Conservation (phyloP, 2,113 vertebrate genomes). For the Malurus elegans region DNA sequence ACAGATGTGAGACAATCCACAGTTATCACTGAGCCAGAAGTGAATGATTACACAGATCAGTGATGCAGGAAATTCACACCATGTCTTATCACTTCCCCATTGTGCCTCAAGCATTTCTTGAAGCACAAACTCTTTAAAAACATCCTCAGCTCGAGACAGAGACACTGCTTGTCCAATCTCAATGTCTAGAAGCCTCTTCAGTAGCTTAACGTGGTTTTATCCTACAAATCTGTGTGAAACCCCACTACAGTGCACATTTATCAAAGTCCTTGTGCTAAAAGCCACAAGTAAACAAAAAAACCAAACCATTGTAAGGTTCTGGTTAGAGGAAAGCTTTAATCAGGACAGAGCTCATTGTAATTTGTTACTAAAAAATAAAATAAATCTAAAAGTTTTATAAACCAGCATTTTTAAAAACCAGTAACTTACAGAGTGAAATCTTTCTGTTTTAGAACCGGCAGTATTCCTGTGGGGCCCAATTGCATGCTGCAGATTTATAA, state of each 20-base stretch:
- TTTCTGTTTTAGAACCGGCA: background rate
- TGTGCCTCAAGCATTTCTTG: background rate
- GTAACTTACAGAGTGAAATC: background rate
- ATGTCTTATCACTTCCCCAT: background rate
- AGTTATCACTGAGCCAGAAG: background rate
- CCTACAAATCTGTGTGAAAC: background rate
- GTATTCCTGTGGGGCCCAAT: background rate
- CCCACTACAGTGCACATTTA: rapidly evolving
- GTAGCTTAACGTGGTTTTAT: background rate
- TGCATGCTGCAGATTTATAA: background rate
- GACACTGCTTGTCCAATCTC: background rate
- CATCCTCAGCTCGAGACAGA: background rate
- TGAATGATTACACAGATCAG: background rate
- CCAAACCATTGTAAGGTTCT: background rate
- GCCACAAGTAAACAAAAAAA: background rate
- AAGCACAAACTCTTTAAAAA: background rate
- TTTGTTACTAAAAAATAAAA: background rate
- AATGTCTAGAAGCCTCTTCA: background rate
- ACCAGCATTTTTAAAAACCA: background rate
- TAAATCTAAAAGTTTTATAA: background rate
- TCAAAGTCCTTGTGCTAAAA: background rate
- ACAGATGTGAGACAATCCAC: background rate
- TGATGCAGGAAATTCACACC: background rate
- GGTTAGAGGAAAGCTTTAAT: background rate
- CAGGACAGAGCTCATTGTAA: background rate